phyloP scores from a whole-genome alignment of 1,140 invertebrate genomes.

The Scylla paramamosain region DNA sequence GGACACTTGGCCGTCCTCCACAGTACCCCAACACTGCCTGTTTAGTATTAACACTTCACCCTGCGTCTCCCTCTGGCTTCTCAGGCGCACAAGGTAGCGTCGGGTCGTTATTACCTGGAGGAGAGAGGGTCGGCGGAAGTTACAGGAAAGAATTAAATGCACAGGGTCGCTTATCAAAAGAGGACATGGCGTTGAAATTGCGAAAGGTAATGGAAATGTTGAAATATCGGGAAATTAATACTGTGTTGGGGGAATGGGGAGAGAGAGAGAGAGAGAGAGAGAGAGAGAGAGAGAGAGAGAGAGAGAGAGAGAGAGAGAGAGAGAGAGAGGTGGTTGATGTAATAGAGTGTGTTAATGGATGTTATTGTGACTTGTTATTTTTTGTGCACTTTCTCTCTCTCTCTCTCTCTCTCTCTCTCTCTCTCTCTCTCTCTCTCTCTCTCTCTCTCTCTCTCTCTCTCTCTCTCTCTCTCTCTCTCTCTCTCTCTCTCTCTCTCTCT shows the following conservation, averaged over 20 bases:
- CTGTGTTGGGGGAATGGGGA: not conserved
- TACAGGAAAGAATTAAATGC: not conserved
- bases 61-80: not conserved
- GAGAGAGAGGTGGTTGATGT: not conserved
- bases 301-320: not conserved
- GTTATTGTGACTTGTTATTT: not conserved
- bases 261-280: not conserved
- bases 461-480: not conserved
- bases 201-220: not conserved
- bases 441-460: slow-evolving; percentile 46
- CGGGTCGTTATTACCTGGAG: not conserved
- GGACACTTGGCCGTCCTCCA: too few species aligned
- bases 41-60: too few species aligned
- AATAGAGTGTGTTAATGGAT: not conserved
- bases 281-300: not conserved
- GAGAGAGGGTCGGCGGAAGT: not conserved
- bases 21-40: not conserved
- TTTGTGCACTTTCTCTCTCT: too few species aligned
- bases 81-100: not conserved
- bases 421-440: slow-evolving; percentile 54
- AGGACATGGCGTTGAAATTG: not conserved
- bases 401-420: slow-evolving; percentile 41
- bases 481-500: not conserved
- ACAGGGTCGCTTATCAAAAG: not conserved
- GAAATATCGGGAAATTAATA: not conserved